phyloP scores from a whole-genome alignment of 2,888 invertebrate genomes.

The Drosophila tripunctata region DNA sequence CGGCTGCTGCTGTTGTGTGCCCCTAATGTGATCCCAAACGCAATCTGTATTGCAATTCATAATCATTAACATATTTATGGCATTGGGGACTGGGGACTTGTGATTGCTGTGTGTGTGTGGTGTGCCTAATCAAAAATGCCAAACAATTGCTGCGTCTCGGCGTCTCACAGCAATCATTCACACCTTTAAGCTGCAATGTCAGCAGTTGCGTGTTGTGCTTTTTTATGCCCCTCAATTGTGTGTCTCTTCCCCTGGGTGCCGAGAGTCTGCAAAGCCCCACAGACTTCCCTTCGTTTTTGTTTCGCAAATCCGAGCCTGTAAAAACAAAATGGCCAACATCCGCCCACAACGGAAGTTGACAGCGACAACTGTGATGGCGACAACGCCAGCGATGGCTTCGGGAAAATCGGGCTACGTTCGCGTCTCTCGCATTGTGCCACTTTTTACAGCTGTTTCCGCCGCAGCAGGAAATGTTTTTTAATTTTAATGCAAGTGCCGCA shows the following conservation, averaged over 20 bases:
- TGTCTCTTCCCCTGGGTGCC: slow-evolving; percentile 51
- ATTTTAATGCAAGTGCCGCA: slow-evolving; percentile 65
- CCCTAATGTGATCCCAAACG: slow-evolving; percentile 13
- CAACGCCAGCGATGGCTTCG: slow-evolving; percentile 25
- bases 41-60: slow-evolving; percentile 75
- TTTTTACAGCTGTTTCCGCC: slow-evolving; percentile 71
- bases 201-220: not conserved
- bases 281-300: slow-evolving; percentile 25
- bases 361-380: slow-evolving; percentile 19
- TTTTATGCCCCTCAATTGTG: not conserved
- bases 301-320: slow-evolving; percentile 58
- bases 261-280: slow-evolving; percentile 22
- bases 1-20: not conserved
- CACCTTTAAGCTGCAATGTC: slow-evolving; percentile 62
- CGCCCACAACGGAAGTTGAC: slow-evolving; percentile 54
- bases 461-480: slow-evolving; percentile 70
- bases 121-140: slow-evolving; percentile 59
- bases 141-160: slow-evolving; percentile 43
- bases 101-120: slow-evolving; percentile 23
- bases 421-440: slow-evolving; percentile 43
- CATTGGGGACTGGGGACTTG: slow-evolving; percentile 27
- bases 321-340: slow-evolving; percentile 75
- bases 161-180: slow-evolving; percentile 61
- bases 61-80: slow-evolving; percentile 72
- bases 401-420: not conserved